A percentile compares a stretch with the other conserved stretches of the same genome.
Conservation (phyloP, 1,140 invertebrate genomes). For the Drosophila sechellia region DNA sequence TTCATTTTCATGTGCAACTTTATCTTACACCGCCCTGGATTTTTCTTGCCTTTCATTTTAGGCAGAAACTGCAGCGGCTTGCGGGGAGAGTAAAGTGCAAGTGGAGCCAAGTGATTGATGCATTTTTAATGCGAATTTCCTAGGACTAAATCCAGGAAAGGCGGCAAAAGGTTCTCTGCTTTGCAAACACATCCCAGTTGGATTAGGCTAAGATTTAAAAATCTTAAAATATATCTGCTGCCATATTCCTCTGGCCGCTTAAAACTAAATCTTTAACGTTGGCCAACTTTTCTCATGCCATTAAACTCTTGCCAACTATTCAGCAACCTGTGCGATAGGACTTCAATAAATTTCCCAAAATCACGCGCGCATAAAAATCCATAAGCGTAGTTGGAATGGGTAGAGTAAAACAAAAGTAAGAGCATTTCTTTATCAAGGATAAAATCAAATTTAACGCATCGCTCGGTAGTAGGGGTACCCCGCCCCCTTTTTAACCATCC, state of each 20-base stretch:
- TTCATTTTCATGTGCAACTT: slow-evolving; percentile 59
- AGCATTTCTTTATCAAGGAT: slow-evolving; percentile 68
- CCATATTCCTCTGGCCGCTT: too few species aligned
- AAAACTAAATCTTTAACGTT: background rate
- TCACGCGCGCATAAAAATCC: slow-evolving; percentile 48
- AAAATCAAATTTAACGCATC: slow-evolving; percentile 82
- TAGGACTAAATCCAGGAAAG: slow-evolving; percentile 10
- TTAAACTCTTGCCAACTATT: slow-evolving; percentile 2
- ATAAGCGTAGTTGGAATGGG: slow-evolving; percentile 23
- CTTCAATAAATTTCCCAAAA: slow-evolving; percentile 51
- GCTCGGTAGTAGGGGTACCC: slow-evolving; percentile 38
- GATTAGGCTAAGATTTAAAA: background rate
- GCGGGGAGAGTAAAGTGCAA: slow-evolving; percentile 6
- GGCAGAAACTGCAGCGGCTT: slow-evolving; percentile 21
- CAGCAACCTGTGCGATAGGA: slow-evolving; percentile 9
- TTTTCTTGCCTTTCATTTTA: slow-evolving; percentile 22
- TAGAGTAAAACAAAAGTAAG: slow-evolving; percentile 27
- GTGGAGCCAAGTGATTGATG: slow-evolving; percentile 72
- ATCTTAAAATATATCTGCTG: background rate
- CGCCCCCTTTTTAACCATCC: background rate
- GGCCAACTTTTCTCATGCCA: background rate
- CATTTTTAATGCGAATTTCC: slow-evolving; percentile 81
- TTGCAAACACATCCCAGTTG: background rate
- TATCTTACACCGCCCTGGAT: slow-evolving; percentile 37
- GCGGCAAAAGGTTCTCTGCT: slow-evolving; percentile 2